Base-by-base conservation (phyloP, 2,888 invertebrate species). In the Danaus chrysippus region DNA sequence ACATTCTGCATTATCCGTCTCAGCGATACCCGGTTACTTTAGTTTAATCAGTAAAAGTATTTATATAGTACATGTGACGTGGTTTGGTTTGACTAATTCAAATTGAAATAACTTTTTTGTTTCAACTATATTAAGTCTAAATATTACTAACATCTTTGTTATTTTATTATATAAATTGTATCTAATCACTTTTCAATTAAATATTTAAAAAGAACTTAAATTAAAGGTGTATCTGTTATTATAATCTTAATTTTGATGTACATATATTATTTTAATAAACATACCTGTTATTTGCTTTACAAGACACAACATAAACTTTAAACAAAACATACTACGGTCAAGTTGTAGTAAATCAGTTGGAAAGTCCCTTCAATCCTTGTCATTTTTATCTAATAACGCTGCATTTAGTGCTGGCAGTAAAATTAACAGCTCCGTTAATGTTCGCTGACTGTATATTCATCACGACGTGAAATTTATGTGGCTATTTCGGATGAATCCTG, bases 1-100 rank as follows among this genome's bases (percentile, higher is more conserved):
- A 84, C 77, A 75, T 79, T 82, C 76, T 77, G 80, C 75, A 74
- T 83, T 84, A 85, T 86, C 83, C 79, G 75, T 77, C 80, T 80
- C 79, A 71, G 69, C 68, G 78, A 80, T 77, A 69, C 80, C 80
- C 79, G 79, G 80, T 79, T 76, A 78, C 71, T 79, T 79, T 87
- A 78, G 83, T 81, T 86, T 85, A 86, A 87, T 86, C 82, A 87
- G 76, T 13, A n/a, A 13, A 46, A 46, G 13, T 46, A n/a, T 46
- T 9, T 46, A 34, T 8, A 34, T 34, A 34, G 23, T 34, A 34
- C 23, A 34, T 34, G 23, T 34, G 23, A 34, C 23, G 1, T 5
- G 23, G 23, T 34, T 34, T 5, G 23, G 23, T 34, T 34, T 6
- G 6, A 34, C 8, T 34, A 0, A 34, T 34, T 5, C 2, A 34